Conservation (phyloP, 2,888 invertebrate genomes). For the Teleogryllus oceanicus region DNA sequence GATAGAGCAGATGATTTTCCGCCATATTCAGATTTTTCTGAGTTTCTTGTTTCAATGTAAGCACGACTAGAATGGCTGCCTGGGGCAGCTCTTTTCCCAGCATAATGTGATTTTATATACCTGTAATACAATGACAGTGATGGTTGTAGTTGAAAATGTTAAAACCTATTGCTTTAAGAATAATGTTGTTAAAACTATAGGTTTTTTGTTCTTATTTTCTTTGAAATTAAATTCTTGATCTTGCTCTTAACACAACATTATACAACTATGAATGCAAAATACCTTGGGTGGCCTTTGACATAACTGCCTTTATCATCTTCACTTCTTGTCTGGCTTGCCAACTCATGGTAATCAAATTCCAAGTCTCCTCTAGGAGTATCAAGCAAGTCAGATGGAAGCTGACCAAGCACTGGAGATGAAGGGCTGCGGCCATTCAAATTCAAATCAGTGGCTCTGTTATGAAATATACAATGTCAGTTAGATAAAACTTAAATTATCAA, state of each 20-base stretch:
- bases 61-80: slow-evolving; percentile 83
- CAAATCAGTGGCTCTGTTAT: neutral
- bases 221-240: too few relatives aligned
- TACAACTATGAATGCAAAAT: slow-evolving; percentile 18
- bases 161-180: too few relatives aligned
- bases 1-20: slow-evolving; percentile 82
- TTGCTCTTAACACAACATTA: too few relatives aligned
- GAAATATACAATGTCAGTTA: neutral
- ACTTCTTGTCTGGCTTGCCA: slow-evolving; percentile 48
- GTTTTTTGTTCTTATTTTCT: too few relatives aligned
- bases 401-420: slow-evolving; percentile 35
- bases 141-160: too few relatives aligned
- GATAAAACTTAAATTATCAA: neutral
- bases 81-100: slow-evolving; percentile 71
- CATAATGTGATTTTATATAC: slow-evolving; percentile 80
- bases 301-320: slow-evolving; percentile 53
- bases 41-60: slow-evolving; percentile 58
- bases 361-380: slow-evolving; percentile 50
- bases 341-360: slow-evolving; percentile 64
- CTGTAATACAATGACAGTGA: slow-evolving; percentile 44
- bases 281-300: slow-evolving; percentile 48
- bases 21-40: slow-evolving; percentile 70
- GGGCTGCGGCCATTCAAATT: slow-evolving; percentile 50
- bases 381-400: slow-evolving; percentile 42
- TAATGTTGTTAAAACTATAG: too few relatives aligned